Evolutionary conservation across 1,140 invertebrate genomes (phyloP).

Genomic region (Parapsyche elsis): DNA sequence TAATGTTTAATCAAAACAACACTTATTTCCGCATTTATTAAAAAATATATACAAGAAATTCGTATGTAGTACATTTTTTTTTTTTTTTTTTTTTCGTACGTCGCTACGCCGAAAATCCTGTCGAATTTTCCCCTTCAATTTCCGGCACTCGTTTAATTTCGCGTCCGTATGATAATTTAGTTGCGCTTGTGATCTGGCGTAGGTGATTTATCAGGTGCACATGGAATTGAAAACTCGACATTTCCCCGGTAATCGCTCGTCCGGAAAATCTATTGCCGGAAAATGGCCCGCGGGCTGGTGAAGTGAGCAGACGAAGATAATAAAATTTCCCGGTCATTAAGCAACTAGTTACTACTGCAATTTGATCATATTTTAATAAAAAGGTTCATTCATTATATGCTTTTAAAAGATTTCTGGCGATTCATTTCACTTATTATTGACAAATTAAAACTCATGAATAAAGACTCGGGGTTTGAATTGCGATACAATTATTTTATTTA

Average conservation of each 20-base stretch:
- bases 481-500: too few relatives aligned
- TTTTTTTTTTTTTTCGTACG: background rate
- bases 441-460: too few relatives aligned
- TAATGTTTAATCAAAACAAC: background rate
- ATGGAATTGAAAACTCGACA: slow-evolving; percentile 4
- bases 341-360: background rate
- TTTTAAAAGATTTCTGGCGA: too few relatives aligned
- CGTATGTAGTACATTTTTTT: background rate
- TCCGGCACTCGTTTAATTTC: slow-evolving; percentile 20
- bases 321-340: slow-evolving; percentile 24
- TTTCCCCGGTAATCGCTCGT: background rate
- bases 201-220: slow-evolving; percentile 22
- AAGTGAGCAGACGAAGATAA: background rate
- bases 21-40: background rate
- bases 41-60: background rate
- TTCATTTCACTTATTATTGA: too few relatives aligned
- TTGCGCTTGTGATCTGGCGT: background rate
- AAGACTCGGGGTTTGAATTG: too few relatives aligned
- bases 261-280: background rate
- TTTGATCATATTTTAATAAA: too few relatives aligned
- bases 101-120: background rate
- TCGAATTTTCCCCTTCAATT: slow-evolving; percentile 10
- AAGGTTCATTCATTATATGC: too few relatives aligned
- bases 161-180: slow-evolving; percentile 14
- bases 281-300: background rate